Conservation (phyloP, 30 jellyfish, hydroid and myxozoan genomes). For the Pseudorhiza aurosa region DNA sequence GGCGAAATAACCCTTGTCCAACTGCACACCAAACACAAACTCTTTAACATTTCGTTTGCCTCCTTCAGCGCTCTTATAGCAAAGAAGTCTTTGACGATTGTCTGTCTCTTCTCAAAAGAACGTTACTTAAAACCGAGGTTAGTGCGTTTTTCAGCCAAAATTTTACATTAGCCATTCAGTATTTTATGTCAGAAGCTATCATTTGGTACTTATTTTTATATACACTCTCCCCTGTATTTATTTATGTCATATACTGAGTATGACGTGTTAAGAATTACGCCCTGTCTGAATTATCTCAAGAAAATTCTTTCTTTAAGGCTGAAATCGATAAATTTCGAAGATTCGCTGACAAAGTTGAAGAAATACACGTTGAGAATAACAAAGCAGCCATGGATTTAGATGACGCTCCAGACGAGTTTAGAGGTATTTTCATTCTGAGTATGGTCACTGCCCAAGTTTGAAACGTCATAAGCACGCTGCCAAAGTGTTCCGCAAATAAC, state of each 20-base stretch:
- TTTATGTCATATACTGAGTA: no score
- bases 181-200: no score
- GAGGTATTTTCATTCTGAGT: slow-evolving; percentile 42
- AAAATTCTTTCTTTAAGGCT: slow-evolving; percentile 7
- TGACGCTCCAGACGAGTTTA: slow-evolving; percentile 96
- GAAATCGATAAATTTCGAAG: slow-evolving; percentile 64
- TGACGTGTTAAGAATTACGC: no score
- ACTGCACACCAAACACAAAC: no score
- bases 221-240: no score
- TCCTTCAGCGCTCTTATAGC: slow-evolving; percentile 85
- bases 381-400: slow-evolving; percentile 84
- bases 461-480: no score
- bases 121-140: slow-evolving; percentile 84
- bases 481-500: no score
- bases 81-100: slow-evolving; percentile 94
- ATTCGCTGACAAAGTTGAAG: slow-evolving; percentile 87
- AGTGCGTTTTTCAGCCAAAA: background rate
- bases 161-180: no score
- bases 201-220: no score
- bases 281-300: no score
- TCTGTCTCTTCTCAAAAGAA: slow-evolving; percentile 73
- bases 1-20: no score
- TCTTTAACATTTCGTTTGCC: background rate
- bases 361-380: slow-evolving; percentile 67
- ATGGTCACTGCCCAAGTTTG: no score